Conservation (phyloP, 2,113 vertebrate species). For the Terrapene triunguis region DNA sequence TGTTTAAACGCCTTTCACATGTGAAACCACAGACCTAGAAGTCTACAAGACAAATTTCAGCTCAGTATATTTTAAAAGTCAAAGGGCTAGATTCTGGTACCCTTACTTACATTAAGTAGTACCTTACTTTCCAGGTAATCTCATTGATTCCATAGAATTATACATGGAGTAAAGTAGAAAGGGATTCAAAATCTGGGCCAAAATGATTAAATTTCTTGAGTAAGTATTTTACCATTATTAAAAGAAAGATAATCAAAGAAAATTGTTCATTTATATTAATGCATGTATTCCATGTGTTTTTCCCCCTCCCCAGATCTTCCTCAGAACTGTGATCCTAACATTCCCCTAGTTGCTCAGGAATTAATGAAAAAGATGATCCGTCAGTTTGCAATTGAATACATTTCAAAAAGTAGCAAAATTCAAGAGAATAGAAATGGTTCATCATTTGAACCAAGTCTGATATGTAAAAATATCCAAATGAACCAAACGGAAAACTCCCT, state of each 20-base stretch:
- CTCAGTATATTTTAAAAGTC: not conserved
- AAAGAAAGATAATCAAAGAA: not conserved
- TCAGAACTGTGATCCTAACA: constrained; percentile 95
- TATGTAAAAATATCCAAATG: constrained; percentile 85
- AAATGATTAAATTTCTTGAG: not conserved
- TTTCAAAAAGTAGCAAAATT: constrained; percentile 94
- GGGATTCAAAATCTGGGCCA: not conserved
- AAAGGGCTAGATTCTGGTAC: not conserved
- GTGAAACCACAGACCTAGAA: not conserved
- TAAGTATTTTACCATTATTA: not conserved
- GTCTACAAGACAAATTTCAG: not conserved
- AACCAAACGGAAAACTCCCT: constrained; percentile 85
- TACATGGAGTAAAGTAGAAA: not conserved
- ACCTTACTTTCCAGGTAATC: not conserved
- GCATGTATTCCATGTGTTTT: constrained; percentile 31
- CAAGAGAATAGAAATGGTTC: constrained; percentile 89
- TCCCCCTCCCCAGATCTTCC: constrained; percentile 89
- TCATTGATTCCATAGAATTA: not conserved
- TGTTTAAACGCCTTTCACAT: not conserved
- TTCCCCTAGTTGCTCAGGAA: constrained; percentile 97
- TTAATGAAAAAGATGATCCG: constrained; percentile 99
- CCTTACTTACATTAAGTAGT: not conserved
- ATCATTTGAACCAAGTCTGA: constrained; percentile 82
- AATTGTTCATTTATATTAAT: not conserved
- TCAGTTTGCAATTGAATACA: constrained; percentile 98